Evolutionary conservation across 2,113 vertebrate species (phyloP).

Genomic region (Notothenia rossii): DNA sequence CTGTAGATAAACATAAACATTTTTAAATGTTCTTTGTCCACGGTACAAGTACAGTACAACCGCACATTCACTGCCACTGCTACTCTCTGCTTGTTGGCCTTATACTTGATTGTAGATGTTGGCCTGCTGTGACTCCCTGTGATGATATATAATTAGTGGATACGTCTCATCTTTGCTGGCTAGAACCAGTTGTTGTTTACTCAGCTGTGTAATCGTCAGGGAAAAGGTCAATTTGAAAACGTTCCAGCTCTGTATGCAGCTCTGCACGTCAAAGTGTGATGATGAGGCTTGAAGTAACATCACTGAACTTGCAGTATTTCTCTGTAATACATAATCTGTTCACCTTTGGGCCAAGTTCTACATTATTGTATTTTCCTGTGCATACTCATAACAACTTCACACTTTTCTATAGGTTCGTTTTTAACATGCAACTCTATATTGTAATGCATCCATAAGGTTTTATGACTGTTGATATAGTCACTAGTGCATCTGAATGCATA

Average conservation of each 20-base stretch:
- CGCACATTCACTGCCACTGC: conserved; percentile 20
- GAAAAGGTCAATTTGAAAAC: conserved; percentile 57
- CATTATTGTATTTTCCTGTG: conserved; percentile 20
- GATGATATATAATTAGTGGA: conserved; percentile 52
- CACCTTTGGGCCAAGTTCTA: conserved; percentile 11
- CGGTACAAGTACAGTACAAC: background rate
- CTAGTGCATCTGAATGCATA: no score
- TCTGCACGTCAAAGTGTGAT: conserved; percentile 25
- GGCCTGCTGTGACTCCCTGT: conserved; percentile 15
- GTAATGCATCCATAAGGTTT: no score
- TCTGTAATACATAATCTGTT: conserved; percentile 22
- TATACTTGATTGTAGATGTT: conserved; percentile 27
- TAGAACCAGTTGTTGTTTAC: conserved; percentile 42
- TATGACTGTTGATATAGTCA: no score
- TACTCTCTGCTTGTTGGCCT: conserved; percentile 11
- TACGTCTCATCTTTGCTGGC: conserved; percentile 40
- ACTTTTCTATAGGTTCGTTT: conserved; percentile 30
- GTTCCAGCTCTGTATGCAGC: conserved; percentile 14
- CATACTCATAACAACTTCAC: conserved; percentile 32
- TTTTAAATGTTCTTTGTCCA: conserved; percentile 15
- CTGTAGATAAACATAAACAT: background rate
- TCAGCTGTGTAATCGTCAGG: conserved; percentile 50
- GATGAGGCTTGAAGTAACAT: conserved; percentile 34
- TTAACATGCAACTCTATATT: background rate
- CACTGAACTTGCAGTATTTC: background rate